Conservation (phyloP, 2,113 vertebrate genomes). For the Cisticola juncidis region DNA sequence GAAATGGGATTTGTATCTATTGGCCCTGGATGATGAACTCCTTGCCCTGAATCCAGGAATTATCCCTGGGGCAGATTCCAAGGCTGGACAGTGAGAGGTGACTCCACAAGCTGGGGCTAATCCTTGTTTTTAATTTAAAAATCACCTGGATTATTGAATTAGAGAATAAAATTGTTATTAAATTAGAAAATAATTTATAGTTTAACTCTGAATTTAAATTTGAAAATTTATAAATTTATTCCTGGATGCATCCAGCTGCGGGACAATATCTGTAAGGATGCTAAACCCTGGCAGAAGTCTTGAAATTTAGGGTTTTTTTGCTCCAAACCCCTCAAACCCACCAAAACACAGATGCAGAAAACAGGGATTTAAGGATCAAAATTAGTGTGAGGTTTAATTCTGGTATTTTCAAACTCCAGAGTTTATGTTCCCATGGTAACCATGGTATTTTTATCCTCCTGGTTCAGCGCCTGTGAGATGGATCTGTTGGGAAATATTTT, state of each 20-base stretch:
- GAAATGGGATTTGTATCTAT: rapidly evolving
- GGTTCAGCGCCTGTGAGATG: not conserved
- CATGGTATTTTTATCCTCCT: slow-evolving; percentile 51
- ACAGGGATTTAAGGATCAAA: rapidly evolving
- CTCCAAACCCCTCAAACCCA: not conserved
- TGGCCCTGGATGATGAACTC: not conserved
- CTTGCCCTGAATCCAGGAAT: rapidly evolving
- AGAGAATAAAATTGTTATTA: not conserved
- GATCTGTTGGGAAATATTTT: not conserved
- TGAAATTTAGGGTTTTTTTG: not conserved
- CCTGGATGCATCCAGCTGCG: not conserved
- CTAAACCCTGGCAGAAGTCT: not conserved
- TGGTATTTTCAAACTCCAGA: not conserved
- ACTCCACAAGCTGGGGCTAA: not conserved
- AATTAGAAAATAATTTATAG: rapidly evolving
- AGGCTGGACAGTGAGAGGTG: not conserved
- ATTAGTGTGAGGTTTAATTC: slow-evolving; percentile 36
- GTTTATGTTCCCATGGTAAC: slow-evolving; percentile 56
- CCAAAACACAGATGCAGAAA: not conserved
- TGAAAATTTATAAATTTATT: not conserved
- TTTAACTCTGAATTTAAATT: not conserved
- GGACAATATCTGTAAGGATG: not conserved
- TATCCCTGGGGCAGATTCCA: rapidly evolving
- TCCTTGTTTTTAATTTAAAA: not conserved
- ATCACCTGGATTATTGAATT: not conserved